These are phyloP conservation scores for Euthynnus affinis DNA, from an alignment of 2,797 vertebrate species.

Conservation along the genomic window DNA sequence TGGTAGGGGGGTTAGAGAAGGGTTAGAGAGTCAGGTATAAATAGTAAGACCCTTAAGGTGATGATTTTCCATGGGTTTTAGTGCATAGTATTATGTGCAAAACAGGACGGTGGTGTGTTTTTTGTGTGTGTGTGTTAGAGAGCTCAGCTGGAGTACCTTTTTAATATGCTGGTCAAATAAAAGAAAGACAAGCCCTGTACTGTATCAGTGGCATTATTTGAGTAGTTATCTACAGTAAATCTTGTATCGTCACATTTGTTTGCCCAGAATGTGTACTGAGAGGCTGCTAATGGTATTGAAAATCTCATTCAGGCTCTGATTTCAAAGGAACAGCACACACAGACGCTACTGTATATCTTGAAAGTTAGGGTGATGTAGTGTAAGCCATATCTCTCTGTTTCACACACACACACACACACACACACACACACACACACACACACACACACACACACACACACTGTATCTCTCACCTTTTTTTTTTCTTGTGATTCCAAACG, in stretches of 20 bases:
- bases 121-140: constrained; percentile 5
- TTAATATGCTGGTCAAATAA: constrained; percentile 31
- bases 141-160: constrained; percentile 46
- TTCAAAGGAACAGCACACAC: constrained; percentile 24
- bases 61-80: constrained; percentile 61
- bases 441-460: too few relatives aligned
- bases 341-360: constrained; percentile 6
- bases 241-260: constrained; percentile 19
- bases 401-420: constrained; percentile 9
- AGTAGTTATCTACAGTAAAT: constrained; percentile 25
- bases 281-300: constrained; percentile 13
- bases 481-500: constrained; percentile 28
- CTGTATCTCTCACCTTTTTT: neutral
- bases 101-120: constrained; percentile 13
- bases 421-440: constrained; percentile 14
- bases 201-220: constrained; percentile 20
- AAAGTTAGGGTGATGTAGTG: constrained; percentile 26
- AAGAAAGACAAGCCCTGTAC: constrained; percentile 12
- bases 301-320: constrained; percentile 38
- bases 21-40: constrained; percentile 71
- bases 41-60: constrained; percentile 59
- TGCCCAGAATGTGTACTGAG: neutral
- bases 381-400: constrained; percentile 20
- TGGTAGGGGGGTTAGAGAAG: constrained; percentile 33
- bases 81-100: constrained; percentile 33